Base-by-base conservation (phyloP, 2,888 invertebrate species). In the Alviniconcha strummeri region DNA sequence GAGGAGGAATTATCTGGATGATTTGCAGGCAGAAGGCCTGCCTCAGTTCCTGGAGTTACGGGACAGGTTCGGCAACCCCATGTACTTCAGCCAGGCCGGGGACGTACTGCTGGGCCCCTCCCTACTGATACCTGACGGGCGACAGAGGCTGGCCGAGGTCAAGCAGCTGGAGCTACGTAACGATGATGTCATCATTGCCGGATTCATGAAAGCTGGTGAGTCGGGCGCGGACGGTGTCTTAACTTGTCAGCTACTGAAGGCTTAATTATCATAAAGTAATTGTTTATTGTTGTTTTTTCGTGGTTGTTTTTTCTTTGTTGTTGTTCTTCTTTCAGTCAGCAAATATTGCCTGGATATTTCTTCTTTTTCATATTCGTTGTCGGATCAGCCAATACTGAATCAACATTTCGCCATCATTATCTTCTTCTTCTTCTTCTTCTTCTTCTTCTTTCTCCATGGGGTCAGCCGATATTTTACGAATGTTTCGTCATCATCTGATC, bases 51-150 rank as follows among this genome's bases (percentile, higher is more conserved):
- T 80, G 71, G 80, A 80, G 71, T 55, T 80, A 64, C 60, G 64
- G 55, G 80, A 80, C 80, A 69, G 64, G 80, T 80, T 80, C 80
- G 80, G 80, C 69, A 80, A 80, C 80, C 6, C 71, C 5, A 71
- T 80, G 17, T 3, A 55, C 80, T 80, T 80, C 69, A 19, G 36
- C 54, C 9, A 80, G 54, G 80, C 55, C 54, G 80, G 80, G n/a
- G 80, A 80, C 55, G 80, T 80, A 17, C 54, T 60, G 55, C n/a
- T 80, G 5, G 71, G 15, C 15, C 71, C 80, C 19, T 15, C 80
- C 17, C 69, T 71, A 2, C 6, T 52, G 54, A 80, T 80, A 15
- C 52, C 52, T 13, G 80, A 80, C n/a, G 80, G 55, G 13, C 67
- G 80, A 17, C 17, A 69, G 64, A 36, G 80, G 11, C 52, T 80